These are phyloP conservation scores for Paralinhomoeus sp. DNA, from an alignment of 2,888 invertebrate species.

Conservation along the genomic window DNA sequence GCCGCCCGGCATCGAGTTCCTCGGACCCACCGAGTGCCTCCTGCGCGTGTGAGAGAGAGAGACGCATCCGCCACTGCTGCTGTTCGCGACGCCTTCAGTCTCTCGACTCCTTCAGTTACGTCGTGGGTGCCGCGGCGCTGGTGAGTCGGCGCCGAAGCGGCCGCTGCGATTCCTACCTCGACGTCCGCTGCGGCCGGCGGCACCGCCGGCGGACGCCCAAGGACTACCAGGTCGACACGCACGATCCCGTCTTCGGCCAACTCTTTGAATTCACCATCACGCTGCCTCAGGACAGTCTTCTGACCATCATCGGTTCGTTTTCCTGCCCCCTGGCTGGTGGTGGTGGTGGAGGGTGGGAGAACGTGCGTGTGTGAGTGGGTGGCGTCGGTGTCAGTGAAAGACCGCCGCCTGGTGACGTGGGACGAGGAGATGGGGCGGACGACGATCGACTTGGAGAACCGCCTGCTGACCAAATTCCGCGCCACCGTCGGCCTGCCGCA, in stretches of 20 bases:
- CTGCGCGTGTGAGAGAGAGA: too few relatives aligned
- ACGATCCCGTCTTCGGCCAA: slow-evolving; percentile 31
- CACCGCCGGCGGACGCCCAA: slow-evolving; percentile 17
- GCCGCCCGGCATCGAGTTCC: neutral
- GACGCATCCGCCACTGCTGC: too few relatives aligned
- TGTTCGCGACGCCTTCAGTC: too few relatives aligned
- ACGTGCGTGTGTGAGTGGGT: too few relatives aligned
- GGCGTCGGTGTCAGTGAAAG: slow-evolving; percentile 20
- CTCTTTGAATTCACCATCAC: slow-evolving; percentile 29
- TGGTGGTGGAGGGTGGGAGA: too few relatives aligned
- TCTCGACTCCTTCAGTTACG: too few relatives aligned
- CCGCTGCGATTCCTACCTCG: slow-evolving; percentile 16
- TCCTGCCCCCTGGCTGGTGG: slow-evolving; percentile 7
- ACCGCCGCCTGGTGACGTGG: slow-evolving; percentile 11
- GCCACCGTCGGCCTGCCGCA: slow-evolving; percentile 30
- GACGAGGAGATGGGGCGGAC: slow-evolving; percentile 34
- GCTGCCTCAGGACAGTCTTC: slow-evolving; percentile 1
- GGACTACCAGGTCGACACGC: slow-evolving; percentile 29
- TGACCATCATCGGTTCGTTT: slow-evolving; percentile 19
- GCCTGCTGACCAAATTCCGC: slow-evolving; percentile 29
- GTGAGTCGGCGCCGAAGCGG: slow-evolving; percentile 5
- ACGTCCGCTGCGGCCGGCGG: slow-evolving; percentile 10
- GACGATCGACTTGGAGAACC: slow-evolving; percentile 32
- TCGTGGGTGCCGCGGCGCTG: slow-evolving; percentile 15
- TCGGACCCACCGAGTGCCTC: neutral